phyloP scores from a whole-genome alignment of 2,113 vertebrate species.

The Hippocampus mohnikei region DNA sequence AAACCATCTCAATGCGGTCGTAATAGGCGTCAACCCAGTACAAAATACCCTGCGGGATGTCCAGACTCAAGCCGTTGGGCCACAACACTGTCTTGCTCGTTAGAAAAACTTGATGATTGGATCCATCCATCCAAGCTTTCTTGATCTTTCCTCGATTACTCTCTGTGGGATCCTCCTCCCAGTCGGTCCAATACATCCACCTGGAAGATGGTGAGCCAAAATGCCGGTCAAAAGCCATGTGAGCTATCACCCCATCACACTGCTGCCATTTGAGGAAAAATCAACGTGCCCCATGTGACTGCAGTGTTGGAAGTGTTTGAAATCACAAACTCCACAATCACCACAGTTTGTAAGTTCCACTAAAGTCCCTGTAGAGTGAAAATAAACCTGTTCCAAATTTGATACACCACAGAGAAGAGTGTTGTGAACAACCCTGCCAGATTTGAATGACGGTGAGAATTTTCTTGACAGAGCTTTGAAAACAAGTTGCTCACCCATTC shows the following conservation, averaged over 20 bases:
- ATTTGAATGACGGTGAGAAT: too few species aligned
- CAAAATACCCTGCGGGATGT: constrained; percentile 87
- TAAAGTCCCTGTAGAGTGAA: too few species aligned
- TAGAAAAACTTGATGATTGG: constrained; percentile 88
- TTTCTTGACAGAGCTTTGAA: too few species aligned
- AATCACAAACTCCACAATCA: neutral
- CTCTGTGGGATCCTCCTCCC: constrained; percentile 97
- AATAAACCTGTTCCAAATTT: too few species aligned
- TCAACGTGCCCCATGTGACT: neutral
- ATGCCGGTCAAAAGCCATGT: neutral
- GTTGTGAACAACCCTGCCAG: too few species aligned
- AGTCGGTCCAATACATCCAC: constrained; percentile 99
- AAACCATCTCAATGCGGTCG: constrained; percentile 94
- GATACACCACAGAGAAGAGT: too few species aligned
- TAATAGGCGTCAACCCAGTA: constrained; percentile 99
- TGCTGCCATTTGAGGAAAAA: neutral
- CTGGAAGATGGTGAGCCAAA: constrained; percentile 55
- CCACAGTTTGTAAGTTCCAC: too few species aligned
- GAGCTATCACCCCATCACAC: neutral
- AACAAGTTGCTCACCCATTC: constrained; percentile 74
- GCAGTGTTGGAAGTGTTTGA: neutral
- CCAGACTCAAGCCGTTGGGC: constrained; percentile 95
- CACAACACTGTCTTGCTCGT: constrained; percentile 94
- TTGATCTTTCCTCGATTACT: constrained; percentile 94
- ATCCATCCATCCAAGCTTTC: constrained; percentile 96